These are phyloP conservation scores for Geophilus truncorum DNA, from an alignment of 2,888 invertebrate species.

Conservation along the genomic window DNA sequence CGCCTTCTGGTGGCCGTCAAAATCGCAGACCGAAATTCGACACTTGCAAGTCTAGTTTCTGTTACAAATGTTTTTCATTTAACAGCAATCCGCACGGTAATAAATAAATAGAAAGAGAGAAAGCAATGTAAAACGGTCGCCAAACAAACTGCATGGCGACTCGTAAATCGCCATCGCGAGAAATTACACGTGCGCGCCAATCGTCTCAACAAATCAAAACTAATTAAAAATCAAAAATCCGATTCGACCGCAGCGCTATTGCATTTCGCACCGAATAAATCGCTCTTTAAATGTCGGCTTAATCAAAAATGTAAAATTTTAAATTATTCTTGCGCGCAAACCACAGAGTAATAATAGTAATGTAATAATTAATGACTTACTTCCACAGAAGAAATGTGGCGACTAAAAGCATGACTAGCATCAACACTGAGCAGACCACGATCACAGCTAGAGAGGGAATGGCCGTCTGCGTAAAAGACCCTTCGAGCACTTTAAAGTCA, in stretches of 20 bases:
- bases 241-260: background rate
- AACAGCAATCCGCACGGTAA: slow-evolving; percentile 32
- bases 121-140: background rate
- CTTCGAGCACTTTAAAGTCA: slow-evolving; percentile 36
- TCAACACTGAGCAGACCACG: slow-evolving; percentile 37
- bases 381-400: slow-evolving; percentile 37
- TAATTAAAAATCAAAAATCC: too few relatives aligned
- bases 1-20: background rate
- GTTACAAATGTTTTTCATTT: slow-evolving; percentile 35
- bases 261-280: background rate
- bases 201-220: slow-evolving; percentile 1
- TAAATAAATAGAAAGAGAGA: slow-evolving; percentile 32
- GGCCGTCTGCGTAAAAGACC: slow-evolving; percentile 37
- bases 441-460: slow-evolving; percentile 38
- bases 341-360: too few relatives aligned
- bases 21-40: slow-evolving; percentile 28
- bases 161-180: background rate
- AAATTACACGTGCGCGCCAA: background rate
- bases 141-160: background rate
- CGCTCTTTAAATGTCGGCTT: background rate
- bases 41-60: slow-evolving; percentile 5
- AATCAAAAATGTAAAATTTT: background rate
- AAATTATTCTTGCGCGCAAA: too few relatives aligned
- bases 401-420: slow-evolving; percentile 37
- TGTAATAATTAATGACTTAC: slow-evolving; percentile 32